Conservation (phyloP, 1,140 invertebrate genomes). For the Galleria mellonella region DNA sequence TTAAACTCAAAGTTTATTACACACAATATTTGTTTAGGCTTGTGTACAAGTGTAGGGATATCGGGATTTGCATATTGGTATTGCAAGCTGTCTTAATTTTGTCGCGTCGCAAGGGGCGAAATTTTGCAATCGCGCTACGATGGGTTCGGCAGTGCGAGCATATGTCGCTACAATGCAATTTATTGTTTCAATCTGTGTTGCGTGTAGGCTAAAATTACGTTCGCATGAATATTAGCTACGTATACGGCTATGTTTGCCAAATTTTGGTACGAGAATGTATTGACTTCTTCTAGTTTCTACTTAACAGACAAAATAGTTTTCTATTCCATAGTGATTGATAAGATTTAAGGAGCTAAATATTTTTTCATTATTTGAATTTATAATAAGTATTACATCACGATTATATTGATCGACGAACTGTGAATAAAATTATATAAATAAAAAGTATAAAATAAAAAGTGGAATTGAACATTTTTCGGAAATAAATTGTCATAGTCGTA, state of each 20-base stretch:
- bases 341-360: too few species aligned
- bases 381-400: too few species aligned
- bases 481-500: too few species aligned
- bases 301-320: too few species aligned
- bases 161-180: constrained; percentile 26
- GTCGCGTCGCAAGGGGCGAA: constrained; percentile 2
- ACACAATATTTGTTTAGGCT: constrained; percentile 30
- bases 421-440: too few species aligned
- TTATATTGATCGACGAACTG: too few species aligned
- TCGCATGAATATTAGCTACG: constrained; percentile 24
- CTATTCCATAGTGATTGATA: too few species aligned
- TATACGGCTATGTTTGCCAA: constrained; percentile 2
- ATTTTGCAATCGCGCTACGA: too few species aligned
- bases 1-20: constrained; percentile 6
- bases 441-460: too few species aligned
- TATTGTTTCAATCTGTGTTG: constrained; percentile 35
- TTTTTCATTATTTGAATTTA: too few species aligned
- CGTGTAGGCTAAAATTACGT: constrained; percentile 19
- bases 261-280: background rate
- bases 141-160: constrained; percentile 9
- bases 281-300: too few species aligned
- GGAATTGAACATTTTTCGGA: too few species aligned
- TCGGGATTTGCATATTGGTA: constrained; percentile 33
- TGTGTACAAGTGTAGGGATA: constrained; percentile 9
- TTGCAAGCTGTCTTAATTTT: constrained; percentile 40